Evolutionary conservation across 2,797 vertebrate species (phyloP).

Genomic region (Chiroxiphia lanceolata): DNA sequence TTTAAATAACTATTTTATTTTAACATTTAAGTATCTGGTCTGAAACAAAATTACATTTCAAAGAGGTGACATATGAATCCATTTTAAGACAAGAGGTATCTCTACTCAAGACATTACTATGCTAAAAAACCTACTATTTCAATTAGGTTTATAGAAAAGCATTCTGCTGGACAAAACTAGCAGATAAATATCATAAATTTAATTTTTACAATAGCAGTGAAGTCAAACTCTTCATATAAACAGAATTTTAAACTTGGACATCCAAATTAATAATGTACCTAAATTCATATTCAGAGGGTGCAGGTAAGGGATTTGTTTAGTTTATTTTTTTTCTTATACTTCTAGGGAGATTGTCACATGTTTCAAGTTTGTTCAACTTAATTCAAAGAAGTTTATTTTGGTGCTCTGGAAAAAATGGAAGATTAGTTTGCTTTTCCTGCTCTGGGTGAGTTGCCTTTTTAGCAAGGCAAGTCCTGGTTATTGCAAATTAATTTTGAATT

Average conservation of each 20-base stretch:
- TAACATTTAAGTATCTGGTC: background rate
- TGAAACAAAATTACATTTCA: background rate
- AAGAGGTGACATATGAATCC: background rate
- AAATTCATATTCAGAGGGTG: background rate
- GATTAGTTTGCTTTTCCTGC: background rate
- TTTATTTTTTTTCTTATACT: background rate
- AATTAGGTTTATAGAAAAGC: background rate
- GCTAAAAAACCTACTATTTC: background rate
- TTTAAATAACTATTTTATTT: background rate
- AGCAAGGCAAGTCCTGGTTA: background rate
- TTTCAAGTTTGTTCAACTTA: background rate
- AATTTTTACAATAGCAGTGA: background rate
- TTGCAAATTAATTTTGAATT: background rate
- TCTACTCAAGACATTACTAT: background rate
- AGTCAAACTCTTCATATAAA: background rate
- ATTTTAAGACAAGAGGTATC: background rate
- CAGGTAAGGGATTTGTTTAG: background rate
- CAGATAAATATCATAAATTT: background rate
- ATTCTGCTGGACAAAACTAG: background rate
- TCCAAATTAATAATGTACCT: background rate
- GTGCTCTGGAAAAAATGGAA: background rate
- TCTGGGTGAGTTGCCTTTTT: background rate
- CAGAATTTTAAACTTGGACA: background rate
- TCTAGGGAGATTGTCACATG: accelerated
- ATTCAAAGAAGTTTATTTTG: background rate